Evolutionary conservation across 2,888 invertebrate species (phyloP).

Genomic region (Eretmocerus hayati): DNA sequence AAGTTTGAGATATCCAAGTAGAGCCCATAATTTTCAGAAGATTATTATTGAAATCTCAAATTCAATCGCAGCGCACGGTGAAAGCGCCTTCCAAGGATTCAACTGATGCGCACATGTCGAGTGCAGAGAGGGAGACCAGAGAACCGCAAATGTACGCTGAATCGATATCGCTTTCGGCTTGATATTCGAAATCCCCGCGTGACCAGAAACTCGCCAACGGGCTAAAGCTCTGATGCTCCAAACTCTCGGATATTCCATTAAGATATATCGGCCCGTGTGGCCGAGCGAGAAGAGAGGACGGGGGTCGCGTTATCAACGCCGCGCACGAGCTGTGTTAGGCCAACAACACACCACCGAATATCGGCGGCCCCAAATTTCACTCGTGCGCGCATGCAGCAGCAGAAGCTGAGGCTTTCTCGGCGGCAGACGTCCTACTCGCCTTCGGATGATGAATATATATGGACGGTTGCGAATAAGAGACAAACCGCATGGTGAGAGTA

Average conservation of each 20-base stretch:
- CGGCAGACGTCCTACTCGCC: neutral
- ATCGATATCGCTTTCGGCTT: constrained; percentile 7
- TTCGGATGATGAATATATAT: neutral
- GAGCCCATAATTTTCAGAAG: no score
- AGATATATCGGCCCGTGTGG: constrained; percentile 15
- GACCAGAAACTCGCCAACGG: neutral
- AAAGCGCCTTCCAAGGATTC: no score
- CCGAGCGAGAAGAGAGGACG: no score
- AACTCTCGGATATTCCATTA: constrained; percentile 19
- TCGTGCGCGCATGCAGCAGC: no score
- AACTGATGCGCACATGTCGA: no score
- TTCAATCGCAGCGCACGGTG: no score
- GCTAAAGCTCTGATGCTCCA: neutral
- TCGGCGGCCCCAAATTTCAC: neutral
- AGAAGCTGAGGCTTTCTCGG: neutral
- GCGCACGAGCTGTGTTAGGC: constrained; percentile 5
- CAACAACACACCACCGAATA: neutral
- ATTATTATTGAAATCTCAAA: no score
- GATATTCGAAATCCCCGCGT: constrained; percentile 11
- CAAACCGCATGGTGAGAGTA: no score
- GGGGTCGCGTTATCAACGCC: constrained; percentile 8
- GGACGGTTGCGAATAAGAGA: no score
- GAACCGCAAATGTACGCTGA: constrained; percentile 8
- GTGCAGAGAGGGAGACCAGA: no score
- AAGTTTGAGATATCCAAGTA: no score